phyloP scores from a whole-genome alignment of 2,888 invertebrate species.

The Tenthredo livida region DNA sequence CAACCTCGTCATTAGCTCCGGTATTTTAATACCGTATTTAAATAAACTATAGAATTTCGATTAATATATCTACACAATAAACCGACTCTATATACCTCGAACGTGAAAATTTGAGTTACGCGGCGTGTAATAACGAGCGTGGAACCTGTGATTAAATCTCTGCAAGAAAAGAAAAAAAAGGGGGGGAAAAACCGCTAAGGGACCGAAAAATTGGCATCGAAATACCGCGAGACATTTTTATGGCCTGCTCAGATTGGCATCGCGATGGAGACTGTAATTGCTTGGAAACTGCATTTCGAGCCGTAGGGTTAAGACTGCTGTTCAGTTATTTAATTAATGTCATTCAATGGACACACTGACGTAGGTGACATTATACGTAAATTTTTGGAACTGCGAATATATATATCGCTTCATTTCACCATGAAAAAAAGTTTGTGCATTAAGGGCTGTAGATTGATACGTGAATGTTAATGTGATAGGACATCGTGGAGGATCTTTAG shows the following conservation, averaged over 20 bases:
- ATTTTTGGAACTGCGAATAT: background rate
- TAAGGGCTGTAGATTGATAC: background rate
- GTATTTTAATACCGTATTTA: background rate
- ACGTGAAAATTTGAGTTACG: background rate
- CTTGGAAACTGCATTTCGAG: constrained; percentile 67
- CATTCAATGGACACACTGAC: background rate
- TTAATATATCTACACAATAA: background rate
- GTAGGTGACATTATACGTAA: too few relatives aligned
- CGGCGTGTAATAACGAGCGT: constrained; percentile 16
- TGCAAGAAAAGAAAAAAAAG: constrained; percentile 50
- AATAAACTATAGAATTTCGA: too few relatives aligned
- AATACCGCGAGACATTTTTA: constrained; percentile 70
- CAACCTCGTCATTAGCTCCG: background rate
- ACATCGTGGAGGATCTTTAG: background rate
- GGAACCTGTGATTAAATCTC: constrained; percentile 60
- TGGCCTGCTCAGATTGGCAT: constrained; percentile 63
- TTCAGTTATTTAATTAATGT: constrained; percentile 12
- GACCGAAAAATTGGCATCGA: constrained; percentile 74
- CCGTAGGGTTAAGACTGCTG: background rate
- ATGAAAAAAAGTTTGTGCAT: background rate
- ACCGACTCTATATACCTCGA: background rate
- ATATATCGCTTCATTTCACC: background rate
- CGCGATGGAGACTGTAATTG: constrained; percentile 69
- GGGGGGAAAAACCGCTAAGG: background rate
- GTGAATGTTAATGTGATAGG: background rate